Evolutionary conservation across 2,797 vertebrate genomes (phyloP).

Genomic region (Amphiprion clarkii): DNA sequence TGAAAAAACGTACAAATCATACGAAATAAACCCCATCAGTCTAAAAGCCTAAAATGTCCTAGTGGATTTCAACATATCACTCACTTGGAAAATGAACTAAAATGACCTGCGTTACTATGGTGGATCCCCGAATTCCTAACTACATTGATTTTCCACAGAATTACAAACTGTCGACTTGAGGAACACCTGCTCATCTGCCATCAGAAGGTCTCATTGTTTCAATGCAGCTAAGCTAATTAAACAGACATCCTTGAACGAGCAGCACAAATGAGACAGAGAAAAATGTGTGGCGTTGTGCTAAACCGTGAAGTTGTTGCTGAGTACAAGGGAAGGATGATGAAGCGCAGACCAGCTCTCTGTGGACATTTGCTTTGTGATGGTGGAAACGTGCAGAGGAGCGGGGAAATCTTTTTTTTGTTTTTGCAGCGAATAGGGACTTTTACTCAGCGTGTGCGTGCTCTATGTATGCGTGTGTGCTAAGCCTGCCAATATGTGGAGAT

Average conservation of each 20-base stretch:
- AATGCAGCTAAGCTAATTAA: slow-evolving; percentile 52
- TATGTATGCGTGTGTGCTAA: background rate
- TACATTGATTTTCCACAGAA: background rate
- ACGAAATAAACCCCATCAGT: background rate
- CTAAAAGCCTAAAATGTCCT: background rate
- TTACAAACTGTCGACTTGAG: slow-evolving; percentile 36
- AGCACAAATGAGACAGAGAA: slow-evolving; percentile 36
- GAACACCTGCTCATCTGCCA: slow-evolving; percentile 52
- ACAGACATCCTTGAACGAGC: slow-evolving; percentile 48
- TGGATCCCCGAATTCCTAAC: slow-evolving; percentile 1
- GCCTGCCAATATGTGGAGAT: slow-evolving; percentile 21
- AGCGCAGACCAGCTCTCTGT: slow-evolving; percentile 37
- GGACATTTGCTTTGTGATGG: slow-evolving; percentile 29
- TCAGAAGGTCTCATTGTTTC: slow-evolving; percentile 31
- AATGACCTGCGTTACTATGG: background rate
- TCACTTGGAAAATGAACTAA: slow-evolving; percentile 6
- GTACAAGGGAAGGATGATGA: slow-evolving; percentile 36
- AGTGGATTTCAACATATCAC: slow-evolving; percentile 4
- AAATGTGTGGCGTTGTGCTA: slow-evolving; percentile 17
- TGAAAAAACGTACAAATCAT: background rate
- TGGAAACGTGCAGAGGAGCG: slow-evolving; percentile 7
- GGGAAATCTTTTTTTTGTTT: slow-evolving; percentile 22
- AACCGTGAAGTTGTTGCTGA: slow-evolving; percentile 39
- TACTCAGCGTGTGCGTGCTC: background rate
- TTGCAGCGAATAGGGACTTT: slow-evolving; percentile 1